Conservation (phyloP, 2,113 vertebrate species). For the zebrafish (Danio rerio) region GRCz12tu NC_133196.1:17185501-17186000, state of each 20-base stretch:
- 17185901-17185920: not conserved
- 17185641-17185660: not conserved
- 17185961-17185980: not conserved
- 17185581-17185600: not conserved
- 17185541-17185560: not conserved
- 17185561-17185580: not conserved
- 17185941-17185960: not conserved
- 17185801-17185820: not conserved
- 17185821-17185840: too few relatives aligned
- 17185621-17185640: not conserved
- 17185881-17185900: not conserved
- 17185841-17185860: not conserved
- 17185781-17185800: not conserved
- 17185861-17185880: not conserved
- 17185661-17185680: not conserved
- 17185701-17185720: not conserved
- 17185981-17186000: not conserved
- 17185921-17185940: not conserved
- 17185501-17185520: not conserved
- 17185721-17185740: not conserved
- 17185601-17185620: not conserved
- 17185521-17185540: conserved; percentile 14
- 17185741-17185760: not conserved
- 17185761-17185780: not conserved
- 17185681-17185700: too few relatives aligned